Evolutionary conservation across 2,113 vertebrate genomes (phyloP).

Genomic region (Dicaeum eximium): DNA sequence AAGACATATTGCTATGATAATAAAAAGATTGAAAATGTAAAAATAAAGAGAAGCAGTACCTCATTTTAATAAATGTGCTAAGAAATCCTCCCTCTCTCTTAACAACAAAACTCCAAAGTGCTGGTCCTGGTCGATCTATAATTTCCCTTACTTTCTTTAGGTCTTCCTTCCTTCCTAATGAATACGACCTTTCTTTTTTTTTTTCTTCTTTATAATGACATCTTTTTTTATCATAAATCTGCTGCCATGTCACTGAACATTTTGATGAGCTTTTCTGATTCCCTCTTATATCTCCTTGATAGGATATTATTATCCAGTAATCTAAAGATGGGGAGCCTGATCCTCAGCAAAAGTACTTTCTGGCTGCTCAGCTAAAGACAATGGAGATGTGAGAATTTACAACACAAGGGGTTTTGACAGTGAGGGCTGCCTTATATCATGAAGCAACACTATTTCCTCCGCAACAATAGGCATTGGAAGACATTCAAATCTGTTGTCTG

Average conservation of each 20-base stretch:
- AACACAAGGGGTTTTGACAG: background rate
- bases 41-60: conserved; percentile 15
- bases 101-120: background rate
- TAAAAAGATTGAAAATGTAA: conserved; percentile 23
- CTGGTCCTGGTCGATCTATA: background rate
- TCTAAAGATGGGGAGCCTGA: background rate
- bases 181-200: conserved; percentile 10
- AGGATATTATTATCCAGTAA: conserved; percentile 29
- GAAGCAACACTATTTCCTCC: background rate
- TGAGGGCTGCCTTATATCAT: background rate
- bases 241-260: conserved; percentile 29
- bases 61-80: conserved; percentile 19
- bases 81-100: background rate
- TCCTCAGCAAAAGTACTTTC: background rate
- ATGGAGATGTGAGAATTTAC: background rate
- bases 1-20: background rate
- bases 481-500: background rate
- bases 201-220: background rate
- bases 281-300: conserved; percentile 45
- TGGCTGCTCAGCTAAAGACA: background rate
- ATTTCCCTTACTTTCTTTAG: background rate
- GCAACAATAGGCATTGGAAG: background rate
- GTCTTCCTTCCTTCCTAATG: conserved; percentile 19
- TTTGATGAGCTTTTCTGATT: conserved; percentile 56
- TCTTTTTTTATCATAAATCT: conserved; percentile 52